Evolutionary conservation across 1,140 invertebrate species (phyloP), one percentile per base, ranked within the genome.

Genomic region (Antheraea mylitta): DNA sequence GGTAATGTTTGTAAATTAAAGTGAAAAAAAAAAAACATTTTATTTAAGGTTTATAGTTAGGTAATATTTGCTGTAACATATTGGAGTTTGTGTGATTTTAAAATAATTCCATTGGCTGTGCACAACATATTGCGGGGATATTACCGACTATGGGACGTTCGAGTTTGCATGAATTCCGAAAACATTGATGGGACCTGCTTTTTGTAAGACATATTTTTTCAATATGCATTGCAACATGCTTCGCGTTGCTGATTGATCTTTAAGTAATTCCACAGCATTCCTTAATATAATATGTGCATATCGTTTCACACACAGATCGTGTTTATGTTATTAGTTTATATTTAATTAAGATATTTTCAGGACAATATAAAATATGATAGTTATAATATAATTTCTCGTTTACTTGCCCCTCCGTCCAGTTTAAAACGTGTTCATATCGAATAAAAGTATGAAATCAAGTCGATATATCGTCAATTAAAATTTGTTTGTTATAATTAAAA

Each of bases 1-100:
- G 83, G 77, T 87, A 85, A 86, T 86, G 78, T 53, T 53, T 73
- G 79, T 87, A 83, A 85, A 81, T 82, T 80, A 82, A 86, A 83
- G 75, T 83, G 82, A 87, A 89, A 83, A 84, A 81, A 84, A 81
- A n/a, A 30, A 61, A 84, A 70, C 69, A 84, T 87, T 89, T 86
- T 72, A 80, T 88, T 89, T 89, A 87, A 86, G 83, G 83, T 83
- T 85, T 81, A 85, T 88, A 88, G 81, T 85, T 85, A 90, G 82
- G 82, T 72, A 77, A 78, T 85, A 80, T 84, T 80, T 78, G 11
- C 45, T 16, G 81, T 80, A 83, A 79, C 74, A 72, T 67, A 77
- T 73, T 81, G 77, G 72, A 77, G 72, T 76, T 75, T 76, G 73
- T 80, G 58, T 22, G 53, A 13, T 74, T 79, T 53, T 13, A 6